A percentile compares a stretch with the other conserved stretches of the same genome.
Evolutionary conservation across 2,797 vertebrate species (phyloP).

Genomic region (Sebastolobus altivelis): DNA sequence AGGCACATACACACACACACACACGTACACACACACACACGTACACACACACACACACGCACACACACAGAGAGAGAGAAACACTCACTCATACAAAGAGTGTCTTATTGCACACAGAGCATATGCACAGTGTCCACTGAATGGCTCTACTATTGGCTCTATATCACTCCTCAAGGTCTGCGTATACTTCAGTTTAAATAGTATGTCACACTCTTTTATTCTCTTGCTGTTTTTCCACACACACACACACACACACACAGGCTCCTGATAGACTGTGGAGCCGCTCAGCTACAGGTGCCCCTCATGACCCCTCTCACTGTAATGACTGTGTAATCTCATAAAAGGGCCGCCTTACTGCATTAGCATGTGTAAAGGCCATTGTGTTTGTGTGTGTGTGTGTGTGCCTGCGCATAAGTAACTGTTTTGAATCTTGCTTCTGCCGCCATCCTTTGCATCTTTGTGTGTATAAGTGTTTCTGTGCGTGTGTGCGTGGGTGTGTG

Average conservation of each 20-base stretch:
- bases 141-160: constrained; percentile 56
- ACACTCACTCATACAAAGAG: constrained; percentile 67
- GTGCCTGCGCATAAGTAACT: constrained; percentile 53
- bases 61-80: constrained; percentile 3
- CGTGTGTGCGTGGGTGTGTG: constrained; percentile 24
- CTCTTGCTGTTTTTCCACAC: constrained; percentile 28
- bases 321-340: constrained; percentile 83
- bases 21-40: constrained; percentile 25
- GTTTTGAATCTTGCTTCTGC: constrained; percentile 50
- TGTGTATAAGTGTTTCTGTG: constrained; percentile 3
- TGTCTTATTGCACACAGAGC: constrained; percentile 81
- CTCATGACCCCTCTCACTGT: constrained; percentile 73
- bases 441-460: constrained; percentile 46
- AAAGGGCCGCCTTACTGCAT: constrained; percentile 73
- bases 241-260: constrained; percentile 8
- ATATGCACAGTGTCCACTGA: constrained; percentile 79
- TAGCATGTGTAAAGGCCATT: constrained; percentile 81
- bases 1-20: constrained; percentile 32
- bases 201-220: constrained; percentile 31
- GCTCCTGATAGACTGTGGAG: constrained; percentile 59
- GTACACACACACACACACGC: constrained; percentile 28
- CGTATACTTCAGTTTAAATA: constrained; percentile 40
- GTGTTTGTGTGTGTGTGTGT: constrained; percentile 56
- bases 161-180: constrained; percentile 41
- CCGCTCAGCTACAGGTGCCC: constrained; percentile 76